phyloP scores from a whole-genome alignment of 2,113 vertebrate species.

The Chrysemys picta region DNA sequence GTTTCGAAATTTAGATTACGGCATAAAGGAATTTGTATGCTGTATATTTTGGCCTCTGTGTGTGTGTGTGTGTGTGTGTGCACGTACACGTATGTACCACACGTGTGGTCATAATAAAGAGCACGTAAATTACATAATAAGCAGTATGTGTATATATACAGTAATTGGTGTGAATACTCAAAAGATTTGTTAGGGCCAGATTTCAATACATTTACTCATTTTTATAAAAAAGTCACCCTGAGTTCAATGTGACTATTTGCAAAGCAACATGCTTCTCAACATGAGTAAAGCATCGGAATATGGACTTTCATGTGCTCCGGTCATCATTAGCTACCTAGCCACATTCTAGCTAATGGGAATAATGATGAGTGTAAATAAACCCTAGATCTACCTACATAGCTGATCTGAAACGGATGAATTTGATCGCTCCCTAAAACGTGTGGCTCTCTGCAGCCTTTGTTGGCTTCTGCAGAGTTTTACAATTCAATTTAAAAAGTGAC shows the following conservation, averaged over 20 bases:
- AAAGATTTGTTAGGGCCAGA: not conserved
- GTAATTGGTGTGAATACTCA: not conserved
- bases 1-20: not conserved
- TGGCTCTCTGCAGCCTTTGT: fast-evolving
- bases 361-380: fast-evolving
- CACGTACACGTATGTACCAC: not conserved
- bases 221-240: not conserved
- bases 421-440: not conserved
- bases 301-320: not conserved
- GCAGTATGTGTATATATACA: not conserved
- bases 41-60: not conserved
- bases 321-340: not conserved
- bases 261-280: not conserved
- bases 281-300: fast-evolving
- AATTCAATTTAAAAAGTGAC: not conserved
- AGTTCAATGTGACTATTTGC: not conserved
- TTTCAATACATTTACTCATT: not conserved
- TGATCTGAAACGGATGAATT: fast-evolving
- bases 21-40: not conserved
- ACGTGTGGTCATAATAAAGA: not conserved
- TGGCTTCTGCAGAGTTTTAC: not conserved
- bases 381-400: not conserved
- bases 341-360: not conserved
- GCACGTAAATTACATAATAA: fast-evolving
- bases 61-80: not conserved